Evolutionary conservation across 2,113 vertebrate species (phyloP).

Genomic region (Ictidomys tridecemlineatus): DNA sequence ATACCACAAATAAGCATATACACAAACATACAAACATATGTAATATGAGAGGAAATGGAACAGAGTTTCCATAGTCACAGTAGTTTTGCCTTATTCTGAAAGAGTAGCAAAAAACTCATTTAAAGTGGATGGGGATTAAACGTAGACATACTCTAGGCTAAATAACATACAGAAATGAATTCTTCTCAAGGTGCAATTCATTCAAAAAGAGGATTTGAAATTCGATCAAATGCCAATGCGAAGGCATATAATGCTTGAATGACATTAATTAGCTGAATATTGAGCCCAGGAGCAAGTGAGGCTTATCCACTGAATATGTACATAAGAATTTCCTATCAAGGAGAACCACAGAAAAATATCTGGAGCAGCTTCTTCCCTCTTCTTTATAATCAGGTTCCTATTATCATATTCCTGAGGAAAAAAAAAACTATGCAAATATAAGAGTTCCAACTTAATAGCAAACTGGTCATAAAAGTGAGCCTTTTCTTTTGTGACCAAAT

Average conservation of each 20-base stretch:
- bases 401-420: slow-evolving; percentile 71
- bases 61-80: neutral
- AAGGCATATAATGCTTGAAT: slow-evolving; percentile 83
- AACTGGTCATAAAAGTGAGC: slow-evolving; percentile 65
- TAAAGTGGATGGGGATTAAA: slow-evolving; percentile 44
- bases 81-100: slow-evolving; percentile 2
- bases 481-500: slow-evolving; percentile 68
- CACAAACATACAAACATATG: neutral
- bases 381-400: slow-evolving; percentile 73
- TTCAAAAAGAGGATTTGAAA: slow-evolving; percentile 78
- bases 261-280: slow-evolving; percentile 83
- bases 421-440: slow-evolving; percentile 65
- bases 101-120: neutral
- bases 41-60: neutral
- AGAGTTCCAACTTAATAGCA: slow-evolving; percentile 65
- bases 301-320: slow-evolving; percentile 72
- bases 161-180: slow-evolving; percentile 69
- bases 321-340: slow-evolving; percentile 79
- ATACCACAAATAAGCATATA: neutral
- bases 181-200: slow-evolving; percentile 63
- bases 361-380: slow-evolving; percentile 56
- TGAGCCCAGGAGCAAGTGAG: slow-evolving; percentile 76
- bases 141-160: slow-evolving; percentile 41
- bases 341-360: slow-evolving; percentile 75
- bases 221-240: slow-evolving; percentile 82